phyloP scores from a whole-genome alignment of 1,140 invertebrate genomes.

The Mizuhopecten yessoensis region DNA sequence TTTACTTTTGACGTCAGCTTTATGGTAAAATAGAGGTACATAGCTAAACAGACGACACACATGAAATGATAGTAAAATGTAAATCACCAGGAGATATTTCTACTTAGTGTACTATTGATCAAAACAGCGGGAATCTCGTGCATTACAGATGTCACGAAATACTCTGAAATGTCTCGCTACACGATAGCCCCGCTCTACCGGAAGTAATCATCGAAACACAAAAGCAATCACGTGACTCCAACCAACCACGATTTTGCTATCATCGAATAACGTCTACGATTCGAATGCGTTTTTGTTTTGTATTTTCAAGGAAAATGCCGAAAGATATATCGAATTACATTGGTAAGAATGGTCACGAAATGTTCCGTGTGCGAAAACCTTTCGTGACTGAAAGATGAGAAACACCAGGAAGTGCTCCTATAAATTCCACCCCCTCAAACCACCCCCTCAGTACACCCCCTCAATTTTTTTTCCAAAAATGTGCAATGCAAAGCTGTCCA shows the following conservation, averaged over 20 bases:
- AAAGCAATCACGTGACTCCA: neutral
- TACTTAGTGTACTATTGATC: no score
- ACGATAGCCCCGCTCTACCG: neutral
- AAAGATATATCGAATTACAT: neutral
- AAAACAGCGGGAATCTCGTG: neutral
- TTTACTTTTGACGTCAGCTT: no score
- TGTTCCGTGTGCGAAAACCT: neutral
- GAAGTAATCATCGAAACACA: slow-evolving; percentile 12
- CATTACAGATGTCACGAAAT: neutral
- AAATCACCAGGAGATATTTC: no score
- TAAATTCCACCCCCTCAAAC: neutral
- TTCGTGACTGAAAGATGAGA: neutral
- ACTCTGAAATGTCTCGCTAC: neutral
- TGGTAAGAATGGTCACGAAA: neutral
- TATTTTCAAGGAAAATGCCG: neutral
- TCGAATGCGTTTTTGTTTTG: neutral
- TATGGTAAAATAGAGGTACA: no score
- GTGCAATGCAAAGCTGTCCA: no score
- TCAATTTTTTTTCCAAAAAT: no score
- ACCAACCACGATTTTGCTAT: neutral
- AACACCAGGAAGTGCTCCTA: neutral
- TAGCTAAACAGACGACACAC: no score
- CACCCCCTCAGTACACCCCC: neutral
- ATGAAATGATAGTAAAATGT: no score
- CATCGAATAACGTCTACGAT: neutral